Conservation (phyloP, 2,888 invertebrate species). For the Rhopalosiphum nymphaeae region DNA sequence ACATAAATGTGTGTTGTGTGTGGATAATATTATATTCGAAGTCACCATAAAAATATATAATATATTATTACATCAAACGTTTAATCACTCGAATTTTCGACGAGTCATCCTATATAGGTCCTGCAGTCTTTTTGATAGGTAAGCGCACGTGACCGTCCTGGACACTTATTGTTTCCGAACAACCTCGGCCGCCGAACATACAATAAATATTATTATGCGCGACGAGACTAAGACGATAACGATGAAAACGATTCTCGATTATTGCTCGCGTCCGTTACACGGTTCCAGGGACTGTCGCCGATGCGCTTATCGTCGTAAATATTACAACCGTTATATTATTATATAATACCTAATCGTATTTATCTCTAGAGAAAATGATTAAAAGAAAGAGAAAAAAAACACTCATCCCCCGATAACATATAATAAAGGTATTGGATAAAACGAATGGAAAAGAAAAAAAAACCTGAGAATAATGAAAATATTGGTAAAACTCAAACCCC, state of each 20-base stretch:
- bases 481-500: background rate
- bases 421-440: background rate
- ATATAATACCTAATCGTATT: background rate
- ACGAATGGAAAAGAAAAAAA: background rate
- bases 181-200: background rate
- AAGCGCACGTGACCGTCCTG: background rate
- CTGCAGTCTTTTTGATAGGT: constrained; percentile 5
- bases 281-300: background rate
- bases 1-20: background rate
- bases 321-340: background rate
- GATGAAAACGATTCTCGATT: background rate
- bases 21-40: background rate
- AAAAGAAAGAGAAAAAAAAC: constrained; percentile 1
- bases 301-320: background rate
- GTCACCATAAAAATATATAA: background rate
- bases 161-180: background rate
- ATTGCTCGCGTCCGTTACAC: background rate
- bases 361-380: constrained; percentile 1
- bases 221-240: background rate
- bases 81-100: background rate
- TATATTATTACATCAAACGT: background rate
- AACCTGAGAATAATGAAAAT: background rate
- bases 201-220: background rate
- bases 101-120: background rate
- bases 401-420: background rate